Evolutionary conservation across 2,113 vertebrate species (phyloP), one percentile per base, ranked within the genome.

Genomic region (Sinocyclocheilus anophthalmus): DNA sequence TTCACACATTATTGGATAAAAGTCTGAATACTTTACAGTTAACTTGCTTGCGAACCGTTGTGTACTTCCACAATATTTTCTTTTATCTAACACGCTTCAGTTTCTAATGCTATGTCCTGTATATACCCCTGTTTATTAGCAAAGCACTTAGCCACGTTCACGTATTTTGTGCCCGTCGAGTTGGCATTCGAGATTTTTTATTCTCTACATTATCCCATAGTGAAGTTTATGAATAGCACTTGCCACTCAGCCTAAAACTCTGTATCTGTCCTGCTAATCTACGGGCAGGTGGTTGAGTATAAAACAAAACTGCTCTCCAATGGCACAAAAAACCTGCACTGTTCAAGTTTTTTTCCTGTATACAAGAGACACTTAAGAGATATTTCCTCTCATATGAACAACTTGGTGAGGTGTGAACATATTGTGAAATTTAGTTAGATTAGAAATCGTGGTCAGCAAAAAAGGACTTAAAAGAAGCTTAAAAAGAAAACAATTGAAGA

Each of bases 251-350:
- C 97, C 97, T 97, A 95, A 94, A 95, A 92, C 92, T 93, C 96
- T 97, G 96, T 97, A 96, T 96, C 96, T 96, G 97, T 96, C 95
- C 94, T 95, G 96, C 96, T 97, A 98, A 98, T 98, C 96, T 93
- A 97, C 96, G 95, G 98, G 97, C 97, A 97, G 96, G 91, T 93
- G 96, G 97, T 97, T 97, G 97, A 98, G 97, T 98, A 97, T 98
- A 98, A 98, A 97, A 94, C 87, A 95, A 93, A 94, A 96, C 96
- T 91, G 96, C 96, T 96, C 94, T 96, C 95, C 96, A 96, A 92
- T 88, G 96, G 96, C 94, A 97, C 96, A 96, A 96, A 96, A 53
- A 95, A 96, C 96, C 93, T 99, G 98, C 98, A 98, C 98, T 99
- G 97, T 97, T 98, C 96, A 96, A 96, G 9, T 97, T 97, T 57